A percentile compares a stretch with the other conserved stretches of the same genome.
Conservation (phyloP, 35 echinoderm and acorn worm species). For the Nesometra sesokonis region DNA sequence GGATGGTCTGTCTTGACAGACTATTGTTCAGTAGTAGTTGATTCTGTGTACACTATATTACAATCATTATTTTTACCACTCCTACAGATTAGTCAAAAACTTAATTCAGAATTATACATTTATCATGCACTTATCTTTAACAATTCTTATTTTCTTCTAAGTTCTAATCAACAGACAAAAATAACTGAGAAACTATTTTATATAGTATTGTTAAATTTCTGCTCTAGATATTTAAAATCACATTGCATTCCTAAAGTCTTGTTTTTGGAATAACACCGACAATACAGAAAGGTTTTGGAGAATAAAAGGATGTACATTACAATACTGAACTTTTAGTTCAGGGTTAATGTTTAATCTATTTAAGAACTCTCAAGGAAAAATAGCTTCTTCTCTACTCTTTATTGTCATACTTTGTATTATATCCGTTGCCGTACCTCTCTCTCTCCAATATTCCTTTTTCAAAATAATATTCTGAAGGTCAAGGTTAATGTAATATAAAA, state of each 20-base stretch:
- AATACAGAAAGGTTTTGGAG: background rate
- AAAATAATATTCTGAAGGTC: background rate
- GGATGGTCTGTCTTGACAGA: no score
- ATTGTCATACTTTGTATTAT: background rate
- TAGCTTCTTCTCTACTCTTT: background rate
- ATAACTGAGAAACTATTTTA: no score
- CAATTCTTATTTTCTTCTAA: no score
- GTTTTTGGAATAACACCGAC: background rate
- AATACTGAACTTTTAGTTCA: background rate
- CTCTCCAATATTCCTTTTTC: background rate
- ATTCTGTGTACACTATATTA: no score
- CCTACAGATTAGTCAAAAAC: no score
- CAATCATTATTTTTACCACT: no score
- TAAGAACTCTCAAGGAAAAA: background rate
- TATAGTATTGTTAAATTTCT: no score
- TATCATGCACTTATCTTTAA: no score
- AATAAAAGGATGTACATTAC: background rate
- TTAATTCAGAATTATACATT: no score
- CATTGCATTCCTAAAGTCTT: background rate
- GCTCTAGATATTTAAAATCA: background rate
- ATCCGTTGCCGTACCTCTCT: background rate
- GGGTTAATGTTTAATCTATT: background rate
- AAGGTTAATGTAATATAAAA: background rate
- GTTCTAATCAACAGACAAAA: no score
- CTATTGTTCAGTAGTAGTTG: no score